Base-by-base conservation (phyloP, 2,888 invertebrate genomes). In the Amblyjoppa proteus region DNA sequence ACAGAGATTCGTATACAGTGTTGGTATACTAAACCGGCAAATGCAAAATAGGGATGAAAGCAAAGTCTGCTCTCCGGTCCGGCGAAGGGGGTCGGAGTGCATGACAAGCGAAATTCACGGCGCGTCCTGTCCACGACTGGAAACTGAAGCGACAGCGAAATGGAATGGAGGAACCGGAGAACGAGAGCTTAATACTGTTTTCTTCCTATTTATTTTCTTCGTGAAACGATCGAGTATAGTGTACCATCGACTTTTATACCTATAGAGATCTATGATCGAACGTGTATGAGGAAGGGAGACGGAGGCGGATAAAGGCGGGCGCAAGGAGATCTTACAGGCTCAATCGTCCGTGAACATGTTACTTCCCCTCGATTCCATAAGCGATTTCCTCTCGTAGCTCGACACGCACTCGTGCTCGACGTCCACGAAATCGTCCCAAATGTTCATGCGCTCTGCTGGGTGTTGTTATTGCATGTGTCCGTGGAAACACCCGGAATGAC, bases 281-380 rank as follows among this genome's bases (percentile, higher is more conserved):
- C 28, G 71, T 25, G 34, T 58, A 77, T 68, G 71, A 73, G 77
- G 76, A 82, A 73, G 71, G 25, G 56, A 77, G 71, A 68, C 71
- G 71, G 73, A 73, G 73, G 71, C 68, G 82, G 82, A 82, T 82
- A 82, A 82, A 82, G 20, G 20, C 82, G 77, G 71, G 73, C 82
- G 53, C 56, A 77, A 77, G n/a, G 77, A 82, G 77, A 82, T 82
- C 82, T 82, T 82, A 77, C 82, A 82, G 77, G 66, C 82, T 77
- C 71, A 82, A 82, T 82, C 71, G 77, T 73, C 82, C 77, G 77
- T 82, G 82, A 82, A 56, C 77, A 73, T 71, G 77, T 82, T 82
- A 71, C 82, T 82, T 71, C 82, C 77, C 56, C 82, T 73, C 82
- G 71, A 77, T 68, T 82, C 82, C 71, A 82, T 82, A 82, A 82